Evolutionary conservation across 2,797 vertebrate genomes (phyloP), one percentile per base, ranked within the genome.

Genomic region (Anguilla obscura): DNA sequence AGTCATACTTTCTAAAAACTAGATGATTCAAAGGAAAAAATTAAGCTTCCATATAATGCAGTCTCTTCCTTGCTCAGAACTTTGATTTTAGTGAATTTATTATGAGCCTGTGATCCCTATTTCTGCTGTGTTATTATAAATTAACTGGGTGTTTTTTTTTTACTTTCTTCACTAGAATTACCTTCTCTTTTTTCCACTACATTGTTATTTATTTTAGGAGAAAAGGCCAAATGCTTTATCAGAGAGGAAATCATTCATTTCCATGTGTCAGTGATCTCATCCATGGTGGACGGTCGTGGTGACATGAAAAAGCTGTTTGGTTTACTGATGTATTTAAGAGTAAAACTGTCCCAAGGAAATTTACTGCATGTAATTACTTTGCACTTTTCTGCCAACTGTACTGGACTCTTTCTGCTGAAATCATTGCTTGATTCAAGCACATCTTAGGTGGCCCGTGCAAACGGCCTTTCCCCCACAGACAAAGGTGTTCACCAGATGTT

Each of bases 181-280:
- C 9, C 24, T 82, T 58, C 50, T 21, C 27, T 58, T 84, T 40
- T 48, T 58, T 45, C 30, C 60, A 71, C 45, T 40, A 8, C 48
- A 54, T 27, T 54, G 21, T 50, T 30, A 50, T 30, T 40, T 36
- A 58, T 24, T 58, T 10, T 36, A 33, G 56, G 56, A 33, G 50
- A 12, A 60, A 71, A 21, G 14, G 50, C 60, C 63, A 60, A 74
- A 58, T 56, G 30, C 33, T 60, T n/a, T 52, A 76, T 30, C 30
- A 27, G 52, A 33, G 85, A 91, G 89, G 87, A 90, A 90, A 86
- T 58, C 86, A 89, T 90, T 89, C 45, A 54, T 87, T 88, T 85
- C 69, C 83, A 85, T 58, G 71, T 85, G 87, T 86, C 87, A 80
- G n/a, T 86, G 84, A 84, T 79, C 18, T 48, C 40, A 48, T 88